These are phyloP conservation scores for Steinernema feltiae DNA, from an alignment of 1,140 invertebrate species.

Conservation along the genomic window DNA sequence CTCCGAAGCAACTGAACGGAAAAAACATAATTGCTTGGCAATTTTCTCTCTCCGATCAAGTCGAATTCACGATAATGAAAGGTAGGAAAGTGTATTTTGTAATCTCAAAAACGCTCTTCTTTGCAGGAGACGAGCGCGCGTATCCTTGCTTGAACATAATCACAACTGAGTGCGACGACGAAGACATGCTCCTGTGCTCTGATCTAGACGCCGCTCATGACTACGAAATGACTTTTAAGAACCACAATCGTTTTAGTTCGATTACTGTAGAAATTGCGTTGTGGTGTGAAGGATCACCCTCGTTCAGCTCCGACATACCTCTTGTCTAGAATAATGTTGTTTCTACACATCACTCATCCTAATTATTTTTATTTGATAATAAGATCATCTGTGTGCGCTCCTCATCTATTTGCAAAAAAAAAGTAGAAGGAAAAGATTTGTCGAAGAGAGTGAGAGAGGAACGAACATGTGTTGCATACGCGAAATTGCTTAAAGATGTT, in stretches of 20 bases:
- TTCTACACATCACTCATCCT: no score
- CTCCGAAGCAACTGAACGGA: conserved; percentile 5
- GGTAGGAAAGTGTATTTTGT: not conserved
- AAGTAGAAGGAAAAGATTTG: no score
- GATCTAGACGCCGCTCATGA: not conserved
- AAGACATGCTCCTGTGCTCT: conserved; percentile 2
- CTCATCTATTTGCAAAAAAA: no score
- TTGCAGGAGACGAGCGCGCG: conserved; percentile 23
- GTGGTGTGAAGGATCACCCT: not conserved
- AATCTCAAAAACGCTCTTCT: not conserved
- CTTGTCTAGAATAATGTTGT: no score
- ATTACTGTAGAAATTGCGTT: conserved; percentile 12
- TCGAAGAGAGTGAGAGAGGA: no score
- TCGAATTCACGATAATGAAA: not conserved
- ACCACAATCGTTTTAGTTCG: conserved; percentile 18
- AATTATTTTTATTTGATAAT: not conserved
- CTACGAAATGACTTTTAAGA: conserved; percentile 10
- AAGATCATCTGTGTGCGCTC: not conserved
- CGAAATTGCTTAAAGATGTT: no score
- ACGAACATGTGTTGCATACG: no score
- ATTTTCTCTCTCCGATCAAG: conserved; percentile 14
- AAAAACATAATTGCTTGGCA: conserved; percentile 21
- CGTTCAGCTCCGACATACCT: not conserved
- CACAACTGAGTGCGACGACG: conserved; percentile 22
- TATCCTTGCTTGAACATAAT: conserved; percentile 23